Evolutionary conservation across 2,113 vertebrate species (phyloP), one percentile per base, ranked within the genome.

Genomic region (Thalassoma bifasciatum): DNA sequence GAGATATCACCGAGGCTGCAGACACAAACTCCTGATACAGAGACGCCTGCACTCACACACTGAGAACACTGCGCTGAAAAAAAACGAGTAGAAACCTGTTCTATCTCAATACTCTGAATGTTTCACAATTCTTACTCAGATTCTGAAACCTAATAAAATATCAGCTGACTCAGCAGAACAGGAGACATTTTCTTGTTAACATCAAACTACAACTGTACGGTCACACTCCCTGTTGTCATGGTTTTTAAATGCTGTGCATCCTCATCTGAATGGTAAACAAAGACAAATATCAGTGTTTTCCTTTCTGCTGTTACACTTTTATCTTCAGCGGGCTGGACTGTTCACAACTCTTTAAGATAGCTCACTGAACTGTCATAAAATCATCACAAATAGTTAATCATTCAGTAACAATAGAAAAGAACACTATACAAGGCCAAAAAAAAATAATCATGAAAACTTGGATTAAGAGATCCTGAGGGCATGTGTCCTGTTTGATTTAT

Each of bases 81-180:
- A 47, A 38, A 34, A 67, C 73, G 0, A 19, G 47, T 49, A 21
- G 37, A 8, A 71, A 34, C 72, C 13, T 51, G 66, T 11, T 6
- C 1, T 19, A 42, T 34, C 57, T 37, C 6, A 13, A 61, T 30
- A 26, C 16, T 26, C 51, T 38, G 13, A 8, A 12, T 1, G 14
- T 30, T 40, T 53, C 8, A 13, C 51, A 64, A 9, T 24, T 30
- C 30, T 30, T 6, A 3, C 30, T 30, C 30, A 30, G 30, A 30
- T 30, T 64, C 1, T 52, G 4, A 42, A n/a, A n/a, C 10, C 4
- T 8, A 49, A 23, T 14, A 26, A 63, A 19, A 64, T 44, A 13
- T 37, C 9, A 40, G 50, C 38, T 38, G 8, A 26, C 42, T 38
- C 36, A 36, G 9, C 37, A 23, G 21, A 47, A 49, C 12, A 11